Percentiles rank a stretch among this genome's conserved stretches.
These are phyloP conservation scores for Paramormyrops kingsleyae DNA, from an alignment of 2,113 vertebrate species.

Conservation along the genomic window DNA sequence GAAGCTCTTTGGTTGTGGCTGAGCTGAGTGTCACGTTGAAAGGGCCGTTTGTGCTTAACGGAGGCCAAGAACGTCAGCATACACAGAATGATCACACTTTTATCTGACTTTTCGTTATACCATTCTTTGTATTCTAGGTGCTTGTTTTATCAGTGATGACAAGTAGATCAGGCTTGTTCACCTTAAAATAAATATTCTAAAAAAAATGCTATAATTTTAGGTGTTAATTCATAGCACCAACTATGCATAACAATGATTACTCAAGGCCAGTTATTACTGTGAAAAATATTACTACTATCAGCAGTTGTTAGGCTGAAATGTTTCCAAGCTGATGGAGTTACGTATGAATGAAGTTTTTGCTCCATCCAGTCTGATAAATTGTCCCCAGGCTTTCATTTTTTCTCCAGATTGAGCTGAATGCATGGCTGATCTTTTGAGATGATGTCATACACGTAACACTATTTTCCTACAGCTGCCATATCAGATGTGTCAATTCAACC, in stretches of 20 bases:
- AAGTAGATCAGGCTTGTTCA: not conserved
- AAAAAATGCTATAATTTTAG: not conserved
- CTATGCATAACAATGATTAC: not conserved
- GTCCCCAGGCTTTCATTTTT: not conserved
- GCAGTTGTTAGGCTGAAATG: not conserved
- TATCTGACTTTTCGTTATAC: not conserved
- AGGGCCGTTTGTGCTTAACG: not conserved
- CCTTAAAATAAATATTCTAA: not conserved
- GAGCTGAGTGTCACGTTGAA: not conserved
- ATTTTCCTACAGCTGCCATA: not conserved
- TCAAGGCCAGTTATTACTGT: not conserved
- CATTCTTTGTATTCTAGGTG: not conserved
- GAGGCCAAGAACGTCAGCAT: not conserved
- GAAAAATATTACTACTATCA: not conserved
- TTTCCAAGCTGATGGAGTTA: not conserved
- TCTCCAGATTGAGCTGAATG: not conserved
- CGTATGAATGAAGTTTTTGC: not conserved
- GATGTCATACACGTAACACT: not conserved
- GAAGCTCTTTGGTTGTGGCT: not conserved
- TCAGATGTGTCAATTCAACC: not conserved
- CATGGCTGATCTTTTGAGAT: not conserved
- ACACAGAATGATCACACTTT: not conserved
- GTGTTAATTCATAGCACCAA: not conserved
- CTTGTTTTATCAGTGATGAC: not conserved
- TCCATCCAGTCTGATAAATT: not conserved